Evolutionary conservation across 92 coral and sea anemone genomes (phyloP).

Genomic region (Scolanthus callimorphus): DNA sequence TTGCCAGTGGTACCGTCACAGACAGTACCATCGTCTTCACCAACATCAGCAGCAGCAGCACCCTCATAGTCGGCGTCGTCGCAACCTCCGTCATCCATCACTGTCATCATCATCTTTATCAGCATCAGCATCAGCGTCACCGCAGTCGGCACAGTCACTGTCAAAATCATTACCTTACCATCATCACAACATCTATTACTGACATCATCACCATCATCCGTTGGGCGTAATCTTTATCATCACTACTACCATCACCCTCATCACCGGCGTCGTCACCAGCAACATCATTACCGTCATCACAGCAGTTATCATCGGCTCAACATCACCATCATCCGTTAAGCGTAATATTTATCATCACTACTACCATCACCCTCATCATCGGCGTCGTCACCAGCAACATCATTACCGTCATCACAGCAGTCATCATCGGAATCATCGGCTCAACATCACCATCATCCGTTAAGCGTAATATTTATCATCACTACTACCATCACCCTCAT

Average conservation of each 20-base stretch:
- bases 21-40: slow-evolving; percentile 9
- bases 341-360: background rate
- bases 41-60: slow-evolving; percentile 3
- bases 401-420: slow-evolving; percentile 2
- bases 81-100: slow-evolving; percentile 3
- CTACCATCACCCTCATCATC: background rate
- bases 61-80: background rate
- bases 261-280: background rate
- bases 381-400: slow-evolving; percentile 9
- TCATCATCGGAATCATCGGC: background rate
- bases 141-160: background rate
- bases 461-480: background rate
- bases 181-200: background rate
- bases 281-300: background rate
- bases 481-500: background rate
- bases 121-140: slow-evolving; percentile 1
- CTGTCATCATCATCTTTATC: slow-evolving; percentile 7
- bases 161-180: background rate
- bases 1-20: slow-evolving; percentile 6
- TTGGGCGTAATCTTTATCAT: background rate
- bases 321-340: slow-evolving; percentile 1
- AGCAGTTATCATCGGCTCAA: background rate
- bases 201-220: slow-evolving; percentile 7
- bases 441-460: background rate
- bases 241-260: background rate